Conservation (phyloP, 2,797 vertebrate genomes). For the Clarias platycephalus region DNA sequence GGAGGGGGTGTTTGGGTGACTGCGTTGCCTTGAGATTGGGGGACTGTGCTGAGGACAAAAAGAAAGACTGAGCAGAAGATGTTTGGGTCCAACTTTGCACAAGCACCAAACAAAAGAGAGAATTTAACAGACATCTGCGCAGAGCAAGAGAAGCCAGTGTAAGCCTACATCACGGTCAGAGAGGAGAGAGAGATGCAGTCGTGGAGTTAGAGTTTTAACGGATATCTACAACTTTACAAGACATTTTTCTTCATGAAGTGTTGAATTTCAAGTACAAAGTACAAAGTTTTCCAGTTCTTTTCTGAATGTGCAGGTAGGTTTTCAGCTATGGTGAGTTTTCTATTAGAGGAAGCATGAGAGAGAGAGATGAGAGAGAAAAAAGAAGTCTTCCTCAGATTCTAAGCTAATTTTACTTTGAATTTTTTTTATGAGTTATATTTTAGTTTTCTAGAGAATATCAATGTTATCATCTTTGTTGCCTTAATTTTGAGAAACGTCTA, state of each 20-base stretch:
- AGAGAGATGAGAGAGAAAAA: constrained; percentile 66
- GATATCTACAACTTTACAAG: constrained; percentile 68
- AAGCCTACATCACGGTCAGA: constrained; percentile 70
- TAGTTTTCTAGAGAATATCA: constrained; percentile 89
- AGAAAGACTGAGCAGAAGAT: constrained; percentile 68
- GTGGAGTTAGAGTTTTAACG: constrained; percentile 76
- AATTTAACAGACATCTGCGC: constrained; percentile 82
- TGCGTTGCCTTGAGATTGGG: constrained; percentile 88
- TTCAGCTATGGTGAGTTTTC: constrained; percentile 73
- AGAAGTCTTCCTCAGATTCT: constrained; percentile 92
- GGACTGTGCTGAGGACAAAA: constrained; percentile 80
- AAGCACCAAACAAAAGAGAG: constrained; percentile 75
- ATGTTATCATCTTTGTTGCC: constrained; percentile 97
- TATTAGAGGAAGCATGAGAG: constrained; percentile 76
- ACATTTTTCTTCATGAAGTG: constrained; percentile 77
- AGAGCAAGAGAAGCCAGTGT: constrained; percentile 73
- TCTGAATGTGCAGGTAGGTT: constrained; percentile 91
- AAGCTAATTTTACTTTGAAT: constrained; percentile 85
- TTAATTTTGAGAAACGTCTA: constrained; percentile 97
- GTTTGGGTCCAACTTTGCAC: constrained; percentile 90
- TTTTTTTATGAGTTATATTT: constrained; percentile 78
- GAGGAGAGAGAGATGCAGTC: constrained; percentile 73
- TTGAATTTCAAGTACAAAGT: constrained; percentile 74
- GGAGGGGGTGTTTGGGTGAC: constrained; percentile 75
- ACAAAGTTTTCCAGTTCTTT: constrained; percentile 69